phyloP scores from a whole-genome alignment of 2,888 invertebrate species.

The Tenthredo notha region DNA sequence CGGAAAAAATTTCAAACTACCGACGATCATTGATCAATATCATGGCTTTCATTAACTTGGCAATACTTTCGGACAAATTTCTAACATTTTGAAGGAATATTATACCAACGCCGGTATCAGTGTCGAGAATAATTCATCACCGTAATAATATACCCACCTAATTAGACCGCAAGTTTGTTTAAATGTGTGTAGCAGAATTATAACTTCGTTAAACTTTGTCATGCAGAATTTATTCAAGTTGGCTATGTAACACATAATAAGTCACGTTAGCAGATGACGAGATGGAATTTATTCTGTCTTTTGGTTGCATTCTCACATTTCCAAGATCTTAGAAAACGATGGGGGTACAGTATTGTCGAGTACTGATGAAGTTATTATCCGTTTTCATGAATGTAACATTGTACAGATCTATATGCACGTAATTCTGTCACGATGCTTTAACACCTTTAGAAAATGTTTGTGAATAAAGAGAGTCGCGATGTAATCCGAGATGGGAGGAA shows the following conservation, averaged over 20 bases:
- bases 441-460: constrained; percentile 20
- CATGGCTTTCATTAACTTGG: neutral
- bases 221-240: neutral
- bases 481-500: neutral
- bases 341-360: neutral
- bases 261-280: neutral
- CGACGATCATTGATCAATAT: neutral
- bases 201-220: neutral
- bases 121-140: neutral
- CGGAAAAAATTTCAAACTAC: neutral
- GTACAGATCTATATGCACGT: neutral
- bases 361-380: neutral
- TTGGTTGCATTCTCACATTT: neutral
- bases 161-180: neutral
- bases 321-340: neutral
- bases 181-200: neutral
- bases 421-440: neutral
- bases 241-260: neutral
- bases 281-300: neutral
- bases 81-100: neutral
- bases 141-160: neutral
- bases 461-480: constrained; percentile 13
- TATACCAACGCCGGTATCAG: neutral
- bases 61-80: neutral
- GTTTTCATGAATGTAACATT: neutral